These are phyloP conservation scores for Agrochola macilenta DNA, from an alignment of 2,888 invertebrate genomes.

Conservation along the genomic window DNA sequence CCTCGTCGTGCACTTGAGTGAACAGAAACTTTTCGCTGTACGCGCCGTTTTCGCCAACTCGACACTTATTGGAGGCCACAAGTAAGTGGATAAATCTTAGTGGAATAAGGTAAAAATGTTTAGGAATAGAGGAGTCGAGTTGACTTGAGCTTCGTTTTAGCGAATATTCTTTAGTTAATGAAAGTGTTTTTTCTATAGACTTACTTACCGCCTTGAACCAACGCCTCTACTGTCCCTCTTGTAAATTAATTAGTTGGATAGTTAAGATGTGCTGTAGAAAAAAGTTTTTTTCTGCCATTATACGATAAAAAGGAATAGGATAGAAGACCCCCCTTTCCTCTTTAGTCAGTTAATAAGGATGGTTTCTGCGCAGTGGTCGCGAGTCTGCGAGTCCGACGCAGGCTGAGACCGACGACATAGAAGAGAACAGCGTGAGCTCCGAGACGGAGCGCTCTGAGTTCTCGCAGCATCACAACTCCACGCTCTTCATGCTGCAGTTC, in stretches of 20 bases:
- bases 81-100: conserved; percentile 4
- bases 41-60: conserved; percentile 74
- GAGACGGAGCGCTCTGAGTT: conserved; percentile 83
- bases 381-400: conserved; percentile 57
- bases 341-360: background rate
- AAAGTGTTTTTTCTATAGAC: no score
- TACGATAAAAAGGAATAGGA: no score
- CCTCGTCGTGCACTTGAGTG: conserved; percentile 97
- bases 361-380: conserved; percentile 44
- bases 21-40: conserved; percentile 94
- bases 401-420: conserved; percentile 73
- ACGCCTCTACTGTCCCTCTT: no score
- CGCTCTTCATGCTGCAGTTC: conserved; percentile 95
- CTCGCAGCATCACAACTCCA: conserved; percentile 87
- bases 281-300: no score
- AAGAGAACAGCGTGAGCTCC: conserved; percentile 85
- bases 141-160: no score
- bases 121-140: no score
- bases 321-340: no score
- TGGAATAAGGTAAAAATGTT: no score
- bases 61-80: conserved; percentile 6
- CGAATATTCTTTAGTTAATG: no score
- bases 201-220: no score
- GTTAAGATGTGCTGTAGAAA: no score
- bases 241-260: no score